These are phyloP conservation scores for Rhinolophus sinicus DNA, from an alignment of 2,113 vertebrate genomes.

Conservation along the genomic window DNA sequence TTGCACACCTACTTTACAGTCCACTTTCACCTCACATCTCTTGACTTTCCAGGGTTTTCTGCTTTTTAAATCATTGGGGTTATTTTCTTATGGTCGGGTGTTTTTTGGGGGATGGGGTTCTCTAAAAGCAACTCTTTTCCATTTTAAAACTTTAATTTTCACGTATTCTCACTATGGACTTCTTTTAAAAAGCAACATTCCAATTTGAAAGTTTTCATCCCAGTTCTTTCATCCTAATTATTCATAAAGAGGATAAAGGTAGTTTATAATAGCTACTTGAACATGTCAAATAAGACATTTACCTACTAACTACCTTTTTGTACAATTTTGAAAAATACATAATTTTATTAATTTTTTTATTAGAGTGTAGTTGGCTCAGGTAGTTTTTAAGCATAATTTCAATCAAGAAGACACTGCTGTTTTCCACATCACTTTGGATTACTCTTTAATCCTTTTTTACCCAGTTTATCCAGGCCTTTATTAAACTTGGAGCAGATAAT, in stretches of 20 bases:
- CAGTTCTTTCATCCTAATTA: conserved; percentile 3
- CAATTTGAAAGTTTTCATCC: not conserved
- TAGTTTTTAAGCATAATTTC: conserved; percentile 40
- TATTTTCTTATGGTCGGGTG: not conserved
- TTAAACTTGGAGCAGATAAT: conserved; percentile 21
- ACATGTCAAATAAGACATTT: not conserved
- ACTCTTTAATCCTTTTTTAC: not conserved
- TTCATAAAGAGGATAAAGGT: not conserved
- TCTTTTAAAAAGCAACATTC: not conserved
- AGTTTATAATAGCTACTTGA: not conserved
- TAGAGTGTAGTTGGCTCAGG: not conserved
- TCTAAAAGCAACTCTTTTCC: not conserved
- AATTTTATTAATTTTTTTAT: not conserved
- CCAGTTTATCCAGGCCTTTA: not conserved
- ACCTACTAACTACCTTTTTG: not conserved
- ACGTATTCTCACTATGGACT: not conserved
- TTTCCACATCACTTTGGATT: conserved; percentile 18
- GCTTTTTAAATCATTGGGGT: not conserved
- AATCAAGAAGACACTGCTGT: not conserved
- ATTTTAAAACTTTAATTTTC: conserved; percentile 5
- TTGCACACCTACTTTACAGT: conserved; percentile 12
- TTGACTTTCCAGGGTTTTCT: conserved; percentile 63
- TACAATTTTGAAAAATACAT: not conserved
- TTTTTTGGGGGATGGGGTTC: not conserved
- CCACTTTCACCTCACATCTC: not conserved